Conservation (phyloP, 2,113 vertebrate genomes). For the Dendrocopos noguchii region DNA sequence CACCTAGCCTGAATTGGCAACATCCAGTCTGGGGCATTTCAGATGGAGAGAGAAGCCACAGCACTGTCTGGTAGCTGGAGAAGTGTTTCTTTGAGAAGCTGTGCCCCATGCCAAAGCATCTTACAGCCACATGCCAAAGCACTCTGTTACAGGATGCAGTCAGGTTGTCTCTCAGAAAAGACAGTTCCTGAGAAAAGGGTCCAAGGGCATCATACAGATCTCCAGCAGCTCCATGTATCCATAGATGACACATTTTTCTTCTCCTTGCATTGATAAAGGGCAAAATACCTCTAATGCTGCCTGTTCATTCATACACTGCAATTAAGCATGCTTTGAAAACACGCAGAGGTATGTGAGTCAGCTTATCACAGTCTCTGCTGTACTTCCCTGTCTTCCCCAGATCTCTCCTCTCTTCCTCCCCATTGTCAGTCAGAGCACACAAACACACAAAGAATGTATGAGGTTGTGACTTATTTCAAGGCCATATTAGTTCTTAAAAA, state of each 20-base stretch:
- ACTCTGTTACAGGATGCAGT: background rate
- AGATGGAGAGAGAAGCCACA: background rate
- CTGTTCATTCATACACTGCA: background rate
- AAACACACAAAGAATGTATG: background rate
- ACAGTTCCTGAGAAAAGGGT: background rate
- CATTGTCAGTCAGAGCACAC: background rate
- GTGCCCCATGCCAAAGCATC: no score
- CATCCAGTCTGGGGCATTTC: background rate
- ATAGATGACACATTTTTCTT: background rate
- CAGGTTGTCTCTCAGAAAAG: background rate
- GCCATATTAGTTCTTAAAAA: background rate
- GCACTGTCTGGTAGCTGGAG: background rate
- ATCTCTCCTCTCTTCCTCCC: background rate
- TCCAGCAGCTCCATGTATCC: background rate
- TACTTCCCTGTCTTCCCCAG: background rate
- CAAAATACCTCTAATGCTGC: background rate
- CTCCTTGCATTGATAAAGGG: background rate
- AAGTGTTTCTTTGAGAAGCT: background rate
- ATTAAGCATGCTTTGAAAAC: background rate
- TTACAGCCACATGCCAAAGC: background rate
- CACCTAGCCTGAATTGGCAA: background rate
- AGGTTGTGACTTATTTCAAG: background rate
- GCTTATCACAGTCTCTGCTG: background rate
- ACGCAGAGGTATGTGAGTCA: background rate
- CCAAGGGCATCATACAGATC: background rate